phyloP scores from a whole-genome alignment of 2,113 vertebrate species.

The Eubucco bourcierii region DNA sequence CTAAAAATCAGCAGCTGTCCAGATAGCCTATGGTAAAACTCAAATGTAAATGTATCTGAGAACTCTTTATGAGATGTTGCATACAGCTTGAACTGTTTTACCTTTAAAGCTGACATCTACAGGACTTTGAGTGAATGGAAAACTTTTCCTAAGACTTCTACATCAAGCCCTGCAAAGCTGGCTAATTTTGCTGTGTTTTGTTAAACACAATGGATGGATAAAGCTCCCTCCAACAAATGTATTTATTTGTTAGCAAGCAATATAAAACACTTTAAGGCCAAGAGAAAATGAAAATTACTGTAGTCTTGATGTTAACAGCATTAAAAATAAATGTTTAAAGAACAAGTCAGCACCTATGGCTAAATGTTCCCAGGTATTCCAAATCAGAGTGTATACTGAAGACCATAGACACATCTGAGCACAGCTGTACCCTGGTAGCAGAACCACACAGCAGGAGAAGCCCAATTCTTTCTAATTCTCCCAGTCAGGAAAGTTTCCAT shows the following conservation, averaged over 20 bases:
- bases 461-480: not conserved
- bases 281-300: not conserved
- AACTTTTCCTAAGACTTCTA: not conserved
- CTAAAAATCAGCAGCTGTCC: not conserved
- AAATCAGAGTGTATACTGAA: not conserved
- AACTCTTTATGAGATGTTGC: not conserved
- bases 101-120: not conserved
- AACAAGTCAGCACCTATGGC: not conserved
- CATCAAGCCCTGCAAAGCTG: not conserved
- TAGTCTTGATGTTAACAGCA: not conserved
- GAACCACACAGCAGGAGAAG: not conserved
- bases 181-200: not conserved
- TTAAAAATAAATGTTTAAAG: not conserved
- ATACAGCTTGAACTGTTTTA: not conserved
- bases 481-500: not conserved
- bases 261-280: not conserved
- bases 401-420: not conserved
- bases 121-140: not conserved
- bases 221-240: not conserved
- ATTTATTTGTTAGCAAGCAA: not conserved
- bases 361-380: not conserved
- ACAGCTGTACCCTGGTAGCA: not conserved
- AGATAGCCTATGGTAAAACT: slow-evolving; percentile 18
- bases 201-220: not conserved
- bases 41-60: slow-evolving; percentile 8